These are phyloP conservation scores for Eurytoma adleriae DNA, from an alignment of 2,888 invertebrate genomes.

Conservation along the genomic window DNA sequence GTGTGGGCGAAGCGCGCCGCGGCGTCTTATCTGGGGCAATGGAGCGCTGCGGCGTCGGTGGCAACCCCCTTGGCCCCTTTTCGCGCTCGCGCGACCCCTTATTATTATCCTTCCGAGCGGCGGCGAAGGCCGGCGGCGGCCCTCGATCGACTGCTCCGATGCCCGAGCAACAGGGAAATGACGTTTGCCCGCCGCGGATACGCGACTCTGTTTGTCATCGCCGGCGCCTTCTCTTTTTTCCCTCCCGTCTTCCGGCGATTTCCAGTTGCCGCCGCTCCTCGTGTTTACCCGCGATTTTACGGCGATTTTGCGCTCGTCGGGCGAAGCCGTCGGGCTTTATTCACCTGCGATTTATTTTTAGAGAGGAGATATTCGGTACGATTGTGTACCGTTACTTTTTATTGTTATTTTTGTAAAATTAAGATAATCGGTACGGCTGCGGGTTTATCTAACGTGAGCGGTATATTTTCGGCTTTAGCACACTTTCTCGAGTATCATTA, in stretches of 20 bases:
- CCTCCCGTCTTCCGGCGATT: no score
- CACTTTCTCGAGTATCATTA: no score
- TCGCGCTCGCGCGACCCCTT: slow-evolving; percentile 31
- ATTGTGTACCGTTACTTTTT: no score
- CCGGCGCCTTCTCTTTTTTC: not conserved
- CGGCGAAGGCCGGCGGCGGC: not conserved
- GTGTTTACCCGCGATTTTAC: not conserved
- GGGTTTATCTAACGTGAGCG: no score
- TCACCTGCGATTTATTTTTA: no score
- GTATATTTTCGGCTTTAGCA: no score
- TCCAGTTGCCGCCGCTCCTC: no score
- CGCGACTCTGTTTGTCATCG: not conserved
- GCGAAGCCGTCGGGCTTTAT: no score
- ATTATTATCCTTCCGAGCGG: slow-evolving; percentile 51
- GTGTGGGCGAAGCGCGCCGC: not conserved
- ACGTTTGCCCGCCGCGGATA: not conserved
- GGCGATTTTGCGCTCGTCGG: no score
- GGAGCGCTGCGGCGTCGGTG: slow-evolving; percentile 11
- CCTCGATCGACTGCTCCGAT: slow-evolving; percentile 13
- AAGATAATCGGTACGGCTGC: no score
- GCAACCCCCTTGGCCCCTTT: slow-evolving; percentile 25
- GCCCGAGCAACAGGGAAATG: slow-evolving; percentile 40
- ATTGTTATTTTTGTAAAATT: no score
- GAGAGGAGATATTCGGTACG: no score
- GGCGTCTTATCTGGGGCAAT: slow-evolving; percentile 20